Base-by-base conservation (phyloP, 1,140 invertebrate species). In the Dysdera silvatica region DNA sequence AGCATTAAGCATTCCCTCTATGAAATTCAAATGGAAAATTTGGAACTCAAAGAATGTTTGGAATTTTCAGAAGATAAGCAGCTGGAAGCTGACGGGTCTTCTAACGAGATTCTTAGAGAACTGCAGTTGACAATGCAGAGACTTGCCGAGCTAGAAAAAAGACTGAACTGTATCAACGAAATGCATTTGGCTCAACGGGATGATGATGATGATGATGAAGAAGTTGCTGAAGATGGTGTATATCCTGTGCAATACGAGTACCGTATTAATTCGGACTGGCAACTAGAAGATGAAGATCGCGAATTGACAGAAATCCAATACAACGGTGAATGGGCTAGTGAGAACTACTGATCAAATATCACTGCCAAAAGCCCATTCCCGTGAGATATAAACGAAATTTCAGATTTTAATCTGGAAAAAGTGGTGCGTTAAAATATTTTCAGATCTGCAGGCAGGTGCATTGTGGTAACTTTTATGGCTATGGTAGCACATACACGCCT, bases 1-100 rank as follows among this genome's bases (percentile, higher is more conserved):
- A 47, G 61, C 24, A 62, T 62, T n/a, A 62, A 62, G 8, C 52
- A 49, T 26, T 62, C 61, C 5, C 45, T 62, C 16, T 62, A 62
- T 7, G 61, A 62, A 18, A 62, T 62, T 16, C 61, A 62, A 20
- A 56, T 62, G 43, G 61, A 62, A 23, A 62, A 62, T 23, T 23
- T 62, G 24, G 61, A 62, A 12, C 43, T 62, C 16, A 62, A 62
- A 16, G 61, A 62, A 23, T 62, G 61, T 29, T 14, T 62, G 5
- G 61, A 62, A 40, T 18, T 55, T n/a, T 55, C 52, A 24, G 59
- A 61, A 23, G 54, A 61, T 31, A 62, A 62, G 16, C 61, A 62
- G 18, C 24, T 55, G 12, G 53, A 56, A 23, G 56, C 56, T 51
- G 61, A 62, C 28, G 61, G 49, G 18, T 62, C 51, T 1, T 55